Percentiles rank a stretch among this genome's conserved stretches.
phyloP scores from a whole-genome alignment of 2,113 vertebrate species.

The Cromileptes altivelis region DNA sequence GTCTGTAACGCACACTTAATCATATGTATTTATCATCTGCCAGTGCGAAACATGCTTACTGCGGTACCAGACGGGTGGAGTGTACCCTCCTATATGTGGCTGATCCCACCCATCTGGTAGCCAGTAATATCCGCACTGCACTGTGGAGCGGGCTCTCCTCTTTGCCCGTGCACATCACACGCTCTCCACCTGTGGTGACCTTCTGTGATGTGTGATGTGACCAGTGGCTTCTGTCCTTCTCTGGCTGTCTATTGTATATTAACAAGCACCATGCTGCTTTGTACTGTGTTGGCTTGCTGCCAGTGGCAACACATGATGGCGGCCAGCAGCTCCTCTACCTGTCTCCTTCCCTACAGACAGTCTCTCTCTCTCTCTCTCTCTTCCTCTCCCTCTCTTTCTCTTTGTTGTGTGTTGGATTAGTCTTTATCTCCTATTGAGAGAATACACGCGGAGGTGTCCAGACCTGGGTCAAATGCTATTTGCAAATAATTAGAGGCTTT shows the following conservation, averaged over 20 bases:
- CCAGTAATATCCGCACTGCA: not conserved
- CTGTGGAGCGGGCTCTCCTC: conserved; percentile 6
- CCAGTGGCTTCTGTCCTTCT: conserved; percentile 61
- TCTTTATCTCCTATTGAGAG: conserved; percentile 32
- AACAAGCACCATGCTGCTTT: conserved; percentile 59
- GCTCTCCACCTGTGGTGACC: conserved; percentile 33
- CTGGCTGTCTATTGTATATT: conserved; percentile 49
- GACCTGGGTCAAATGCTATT: conserved; percentile 39
- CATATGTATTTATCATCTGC: not conserved
- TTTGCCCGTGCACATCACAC: conserved; percentile 37
- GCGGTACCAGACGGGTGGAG: conserved; percentile 33
- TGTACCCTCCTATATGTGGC: conserved; percentile 3
- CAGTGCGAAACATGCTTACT: conserved; percentile 11
- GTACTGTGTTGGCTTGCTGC: conserved; percentile 48
- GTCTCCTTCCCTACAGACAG: not conserved
- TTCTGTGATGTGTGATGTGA: conserved; percentile 45
- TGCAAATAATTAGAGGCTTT: conserved; percentile 17
- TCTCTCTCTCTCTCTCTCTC: conserved; percentile 13
- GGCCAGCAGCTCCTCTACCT: conserved; percentile 62
- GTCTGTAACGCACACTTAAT: not conserved
- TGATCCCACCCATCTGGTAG: conserved; percentile 45
- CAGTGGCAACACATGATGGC: conserved; percentile 40
- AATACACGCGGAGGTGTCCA: conserved; percentile 24
- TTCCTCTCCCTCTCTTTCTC: conserved; percentile 14
- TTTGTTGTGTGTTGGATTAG: conserved; percentile 20